Evolutionary conservation across 2,888 invertebrate genomes (phyloP), one percentile per base, ranked within the genome.

Genomic region (Tenthredo notha): DNA sequence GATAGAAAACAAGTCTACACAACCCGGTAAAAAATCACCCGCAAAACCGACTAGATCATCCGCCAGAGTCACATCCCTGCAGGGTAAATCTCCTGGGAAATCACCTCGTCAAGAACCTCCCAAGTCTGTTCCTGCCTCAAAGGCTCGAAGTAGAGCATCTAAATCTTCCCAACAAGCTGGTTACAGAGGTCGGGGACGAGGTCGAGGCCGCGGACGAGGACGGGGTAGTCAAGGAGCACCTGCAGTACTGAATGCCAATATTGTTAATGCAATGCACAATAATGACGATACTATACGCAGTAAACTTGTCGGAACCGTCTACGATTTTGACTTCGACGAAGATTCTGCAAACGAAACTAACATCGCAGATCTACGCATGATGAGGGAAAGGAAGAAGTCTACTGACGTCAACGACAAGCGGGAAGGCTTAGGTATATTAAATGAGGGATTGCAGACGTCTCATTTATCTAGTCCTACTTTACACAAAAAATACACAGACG

Each of bases 271-370:
- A 0, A 92, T 94, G 61, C 95, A 95, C 85, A 94, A 94, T 89
- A 92, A 94, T 85, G 95, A 95, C 33, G 96, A 96, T 89, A 96
- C 97, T 2, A 97, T 97, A 86, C 97, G 96, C 87, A 97, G 96
- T 91, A 97, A 97, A 92, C 94, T 98, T 58, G 96, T 96, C 9
- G 98, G 98, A 10, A 98, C 98, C 2, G 98, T 98, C 1, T 98
- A 98, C 90, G 98, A 97, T 92, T 95, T 97, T 88, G 96, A 98
- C 92, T 97, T 97, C 87, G 97, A 98, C 87, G 98, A 98, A 90
- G 98, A 98, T 91, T 96, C 97, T 86, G 95, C 96, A 10, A 96
- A 95, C 88, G 96, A 97, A 86, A 96, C 96, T 21, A 94, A 95
- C 91, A 96, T 97, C 84, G 96, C 96, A 90, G 96, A 97, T 92